Base-by-base conservation (phyloP, 2,888 invertebrate species). In the Smittia aterrima region DNA sequence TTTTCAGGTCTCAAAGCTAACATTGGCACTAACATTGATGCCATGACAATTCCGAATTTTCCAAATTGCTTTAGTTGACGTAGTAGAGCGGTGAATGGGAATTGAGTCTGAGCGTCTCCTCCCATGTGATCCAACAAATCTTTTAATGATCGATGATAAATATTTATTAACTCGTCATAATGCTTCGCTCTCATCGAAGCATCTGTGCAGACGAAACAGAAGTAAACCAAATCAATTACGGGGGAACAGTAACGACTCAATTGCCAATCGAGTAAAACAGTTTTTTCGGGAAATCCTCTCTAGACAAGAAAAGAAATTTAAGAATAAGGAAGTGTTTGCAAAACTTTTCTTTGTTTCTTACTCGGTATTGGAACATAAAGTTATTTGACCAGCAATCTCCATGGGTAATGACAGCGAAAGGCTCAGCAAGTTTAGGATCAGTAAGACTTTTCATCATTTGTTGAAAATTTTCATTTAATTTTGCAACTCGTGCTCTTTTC, bases 301-400 rank as follows among this genome's bases (percentile, higher is more conserved):
- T 25, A 64, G 25, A 58, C 2, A 58, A 58, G 22, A 58, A 58
- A 18, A 22, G 24, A 18, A 64, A 27, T 27, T 27, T n/a, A 4
- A 64, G 22, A 58, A 7, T 22, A 2, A 58, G 20, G 9, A 9
- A 24, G 16, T n/a, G 40, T 40, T 40, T 7, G 9, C 9, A 7
- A 11, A 40, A 11, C 7, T 11, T 11, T 11, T 40, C 11, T 40
- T 40, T 40, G 11, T 40, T 11, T 7, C 7, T 58, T 58, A 58
- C 75, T n/a, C 47, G 25, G 54, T 75, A 66, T 4, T 54, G 66
- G 32, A 74, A 76, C 53, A 76, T 32, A 16, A 75, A 70, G 62
- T 76, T 76, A 25, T 71, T 74, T 6, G 66, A 75, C 76, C 76
- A 76, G 53, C 76, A 76, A 66, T 76, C 76, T 6, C 76, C 76